phyloP scores from a whole-genome alignment of 2,888 invertebrate genomes.

The Melinaea menophilus region DNA sequence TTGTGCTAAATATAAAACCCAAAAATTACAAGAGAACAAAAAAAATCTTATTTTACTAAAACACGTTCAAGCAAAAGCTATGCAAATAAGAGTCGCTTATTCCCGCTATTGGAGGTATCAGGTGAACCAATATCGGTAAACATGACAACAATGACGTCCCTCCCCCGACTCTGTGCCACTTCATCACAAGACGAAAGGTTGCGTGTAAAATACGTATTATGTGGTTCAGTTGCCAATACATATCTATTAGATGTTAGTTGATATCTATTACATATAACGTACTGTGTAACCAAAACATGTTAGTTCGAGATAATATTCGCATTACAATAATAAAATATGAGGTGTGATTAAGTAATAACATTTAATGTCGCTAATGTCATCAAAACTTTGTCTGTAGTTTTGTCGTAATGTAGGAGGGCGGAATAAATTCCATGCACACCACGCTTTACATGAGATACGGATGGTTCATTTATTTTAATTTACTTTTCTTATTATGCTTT shows the following conservation, averaged over 20 bases:
- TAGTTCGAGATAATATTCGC: neutral
- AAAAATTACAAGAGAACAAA: neutral
- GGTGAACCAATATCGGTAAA: slow-evolving; percentile 8
- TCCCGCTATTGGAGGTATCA: slow-evolving; percentile 7
- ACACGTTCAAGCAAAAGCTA: slow-evolving; percentile 5
- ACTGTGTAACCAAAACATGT: neutral
- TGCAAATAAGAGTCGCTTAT: slow-evolving; percentile 8
- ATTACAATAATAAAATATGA: slow-evolving; percentile 5
- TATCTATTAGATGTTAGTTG: neutral
- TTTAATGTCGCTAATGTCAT: neutral
- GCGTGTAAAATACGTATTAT: neutral
- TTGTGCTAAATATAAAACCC: neutral
- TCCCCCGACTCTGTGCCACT: neutral
- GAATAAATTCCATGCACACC: neutral
- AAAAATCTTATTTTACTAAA: neutral
- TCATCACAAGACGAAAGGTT: slow-evolving; percentile 5
- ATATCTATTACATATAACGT: neutral
- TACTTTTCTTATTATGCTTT: neutral
- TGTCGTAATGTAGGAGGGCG: neutral
- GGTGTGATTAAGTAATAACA: slow-evolving; percentile 8
- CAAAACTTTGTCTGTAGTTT: neutral
- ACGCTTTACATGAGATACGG: neutral
- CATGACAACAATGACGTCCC: slow-evolving; percentile 9
- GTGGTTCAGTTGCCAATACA: neutral
- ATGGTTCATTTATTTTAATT: neutral